Conservation (phyloP, 2,888 invertebrate species). For the Sinotaia quadrata region DNA sequence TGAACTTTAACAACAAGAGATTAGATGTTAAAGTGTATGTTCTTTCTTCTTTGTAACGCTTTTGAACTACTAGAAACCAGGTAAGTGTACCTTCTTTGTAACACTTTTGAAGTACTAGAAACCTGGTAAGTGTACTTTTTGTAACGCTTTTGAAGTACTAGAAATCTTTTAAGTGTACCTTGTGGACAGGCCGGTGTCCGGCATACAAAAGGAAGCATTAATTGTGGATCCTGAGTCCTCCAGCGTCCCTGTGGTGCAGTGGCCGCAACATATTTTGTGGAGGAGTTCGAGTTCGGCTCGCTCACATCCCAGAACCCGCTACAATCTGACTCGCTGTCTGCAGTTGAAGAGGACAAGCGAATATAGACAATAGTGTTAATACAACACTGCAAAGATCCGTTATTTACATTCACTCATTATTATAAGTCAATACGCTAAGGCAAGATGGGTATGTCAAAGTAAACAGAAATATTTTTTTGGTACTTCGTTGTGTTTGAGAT, state of each 20-base stretch:
- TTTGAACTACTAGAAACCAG: not conserved
- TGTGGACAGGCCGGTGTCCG: constrained; percentile 32
- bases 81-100: not conserved
- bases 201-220: constrained; percentile 37
- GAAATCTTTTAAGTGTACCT: constrained; percentile 21
- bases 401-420: too few species aligned
- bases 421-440: too few species aligned
- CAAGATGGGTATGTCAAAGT: too few species aligned
- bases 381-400: too few species aligned
- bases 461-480: too few species aligned
- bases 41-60: not conserved
- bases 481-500: too few species aligned
- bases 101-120: not conserved
- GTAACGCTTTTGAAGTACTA: not conserved
- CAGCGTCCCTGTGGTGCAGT: constrained; percentile 29
- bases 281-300: constrained; percentile 14
- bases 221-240: not conserved
- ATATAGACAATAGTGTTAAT: not conserved
- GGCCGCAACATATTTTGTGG: constrained; percentile 19
- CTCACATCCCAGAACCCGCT: constrained; percentile 24
- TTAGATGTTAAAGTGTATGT: not conserved
- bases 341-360: not conserved
- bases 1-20: too few species aligned
- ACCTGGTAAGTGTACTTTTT: not conserved
- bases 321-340: constrained; percentile 11